Evolutionary conservation across 2,888 invertebrate species (phyloP).

Genomic region (Thysanoteuthis rhombus): DNA sequence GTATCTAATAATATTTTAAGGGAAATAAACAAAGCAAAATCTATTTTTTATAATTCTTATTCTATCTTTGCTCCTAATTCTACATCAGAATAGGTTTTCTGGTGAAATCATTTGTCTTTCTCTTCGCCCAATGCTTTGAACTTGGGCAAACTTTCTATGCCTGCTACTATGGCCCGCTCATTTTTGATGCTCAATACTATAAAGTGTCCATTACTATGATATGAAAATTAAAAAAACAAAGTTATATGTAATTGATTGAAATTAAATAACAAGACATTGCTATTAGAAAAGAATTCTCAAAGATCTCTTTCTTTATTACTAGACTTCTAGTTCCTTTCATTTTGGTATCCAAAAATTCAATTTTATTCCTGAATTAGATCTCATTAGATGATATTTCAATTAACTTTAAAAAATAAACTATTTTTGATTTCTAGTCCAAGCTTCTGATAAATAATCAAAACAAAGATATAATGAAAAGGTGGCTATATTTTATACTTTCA

Average conservation of each 20-base stretch:
- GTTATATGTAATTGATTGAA: not conserved
- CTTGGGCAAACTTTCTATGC: not conserved
- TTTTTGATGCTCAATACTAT: not conserved
- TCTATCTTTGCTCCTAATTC: not conserved
- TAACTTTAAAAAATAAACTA: no score
- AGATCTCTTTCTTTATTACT: no score
- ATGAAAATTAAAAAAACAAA: not conserved
- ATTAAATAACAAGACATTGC: not conserved
- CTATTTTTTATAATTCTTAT: not conserved
- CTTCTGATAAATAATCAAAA: no score
- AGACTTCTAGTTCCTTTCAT: no score
- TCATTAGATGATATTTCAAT: no score
- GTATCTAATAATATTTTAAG: not conserved
- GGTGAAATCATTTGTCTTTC: not conserved
- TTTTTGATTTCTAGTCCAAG: no score
- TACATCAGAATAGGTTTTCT: not conserved
- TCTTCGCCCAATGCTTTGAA: no score
- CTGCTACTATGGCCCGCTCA: not conserved
- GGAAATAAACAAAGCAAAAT: not conserved
- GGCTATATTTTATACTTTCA: no score
- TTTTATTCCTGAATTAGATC: no score
- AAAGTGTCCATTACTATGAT: not conserved
- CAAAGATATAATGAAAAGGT: no score
- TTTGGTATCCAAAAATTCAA: no score
- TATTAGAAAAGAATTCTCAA: no score